phyloP scores from a whole-genome alignment of 2,113 vertebrate genomes.

The Cyrtonyx montezumae region DNA sequence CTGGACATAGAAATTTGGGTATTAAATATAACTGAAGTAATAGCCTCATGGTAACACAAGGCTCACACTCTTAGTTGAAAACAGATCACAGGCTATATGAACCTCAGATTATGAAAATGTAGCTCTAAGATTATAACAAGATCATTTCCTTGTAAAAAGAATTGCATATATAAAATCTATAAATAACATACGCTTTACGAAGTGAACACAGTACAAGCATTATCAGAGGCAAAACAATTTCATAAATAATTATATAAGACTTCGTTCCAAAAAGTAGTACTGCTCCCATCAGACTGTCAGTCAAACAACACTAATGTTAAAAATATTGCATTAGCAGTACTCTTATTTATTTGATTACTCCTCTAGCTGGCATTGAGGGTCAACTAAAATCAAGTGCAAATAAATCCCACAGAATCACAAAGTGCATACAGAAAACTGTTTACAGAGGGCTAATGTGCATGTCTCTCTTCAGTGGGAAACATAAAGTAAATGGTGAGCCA shows the following conservation, averaged over 20 bases:
- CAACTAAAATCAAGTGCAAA: neutral
- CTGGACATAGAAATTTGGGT: neutral
- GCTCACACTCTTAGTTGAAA: neutral
- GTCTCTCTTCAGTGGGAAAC: neutral
- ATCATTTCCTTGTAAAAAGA: neutral
- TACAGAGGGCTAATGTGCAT: neutral
- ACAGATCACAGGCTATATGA: neutral
- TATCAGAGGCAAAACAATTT: neutral
- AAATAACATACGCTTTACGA: slow-evolving; percentile 22
- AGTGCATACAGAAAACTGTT: neutral
- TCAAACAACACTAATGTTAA: neutral
- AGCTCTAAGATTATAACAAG: neutral
- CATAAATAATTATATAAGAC: neutral
- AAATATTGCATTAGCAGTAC: neutral
- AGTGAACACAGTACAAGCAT: slow-evolving; percentile 32
- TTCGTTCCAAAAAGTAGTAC: neutral
- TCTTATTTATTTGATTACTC: neutral
- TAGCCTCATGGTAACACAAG: neutral
- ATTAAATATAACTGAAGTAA: neutral
- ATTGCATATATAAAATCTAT: neutral
- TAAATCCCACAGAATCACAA: neutral
- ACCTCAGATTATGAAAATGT: neutral
- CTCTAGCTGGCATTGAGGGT: neutral
- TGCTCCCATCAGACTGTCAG: neutral
- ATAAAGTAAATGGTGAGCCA: neutral